phyloP scores from a whole-genome alignment of 2,888 invertebrate genomes.

The Octonoba sinensis region DNA sequence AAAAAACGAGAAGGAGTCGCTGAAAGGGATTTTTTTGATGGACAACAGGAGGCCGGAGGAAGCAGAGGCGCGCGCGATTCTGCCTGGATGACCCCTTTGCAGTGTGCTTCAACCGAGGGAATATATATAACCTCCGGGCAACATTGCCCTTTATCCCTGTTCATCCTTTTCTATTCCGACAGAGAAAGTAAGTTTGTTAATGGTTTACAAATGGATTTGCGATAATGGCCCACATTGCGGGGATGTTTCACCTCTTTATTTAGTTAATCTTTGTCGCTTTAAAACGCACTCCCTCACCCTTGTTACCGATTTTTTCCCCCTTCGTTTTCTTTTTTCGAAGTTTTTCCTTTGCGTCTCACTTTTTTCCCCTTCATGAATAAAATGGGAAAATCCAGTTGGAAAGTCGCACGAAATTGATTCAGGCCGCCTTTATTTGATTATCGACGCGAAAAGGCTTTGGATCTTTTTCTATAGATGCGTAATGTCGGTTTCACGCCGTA shows the following conservation, averaged over 20 bases:
- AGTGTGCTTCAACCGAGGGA: conserved; percentile 26
- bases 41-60: too few species aligned
- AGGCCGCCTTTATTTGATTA: conserved; percentile 38
- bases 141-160: conserved; percentile 19
- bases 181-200: conserved; percentile 56
- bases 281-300: conserved; percentile 19
- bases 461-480: too few species aligned
- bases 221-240: conserved; percentile 35
- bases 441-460: conserved; percentile 43
- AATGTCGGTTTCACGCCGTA: too few species aligned
- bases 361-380: conserved; percentile 12
- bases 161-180: conserved; percentile 21
- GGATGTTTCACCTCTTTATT: conserved; percentile 37
- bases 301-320: not conserved
- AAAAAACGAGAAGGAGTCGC: conserved; percentile 5
- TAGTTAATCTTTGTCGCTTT: conserved; percentile 62
- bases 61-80: conserved; percentile 8
- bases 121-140: conserved; percentile 34
- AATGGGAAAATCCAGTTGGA: too few species aligned
- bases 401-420: conserved; percentile 20
- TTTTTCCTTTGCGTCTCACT: not conserved
- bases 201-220: conserved; percentile 61
- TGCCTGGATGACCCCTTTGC: conserved; percentile 42
- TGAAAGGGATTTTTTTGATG: too few species aligned
- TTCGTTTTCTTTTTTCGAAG: conserved; percentile 7